A percentile compares a stretch with the other conserved stretches of the same genome.
These are phyloP conservation scores for Hermodice carunculata DNA, from an alignment of 2,888 invertebrate genomes.

Conservation along the genomic window DNA sequence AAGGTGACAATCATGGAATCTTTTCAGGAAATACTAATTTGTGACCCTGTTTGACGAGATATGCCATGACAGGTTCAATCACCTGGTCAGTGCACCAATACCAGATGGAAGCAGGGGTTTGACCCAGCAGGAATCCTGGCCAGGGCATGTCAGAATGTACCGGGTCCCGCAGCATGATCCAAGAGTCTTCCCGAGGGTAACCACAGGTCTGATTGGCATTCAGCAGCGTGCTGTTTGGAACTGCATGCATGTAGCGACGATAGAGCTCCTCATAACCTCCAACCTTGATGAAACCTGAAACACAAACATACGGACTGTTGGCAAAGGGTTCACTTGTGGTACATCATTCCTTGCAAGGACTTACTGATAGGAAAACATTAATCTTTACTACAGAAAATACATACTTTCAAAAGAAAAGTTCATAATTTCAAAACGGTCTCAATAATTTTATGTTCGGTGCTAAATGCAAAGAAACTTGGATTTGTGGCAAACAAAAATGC, in stretches of 20 bases:
- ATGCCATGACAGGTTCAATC: not conserved
- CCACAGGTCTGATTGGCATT: slow-evolving; percentile 61
- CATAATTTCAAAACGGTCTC: too few species aligned
- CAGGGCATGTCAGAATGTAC: slow-evolving; percentile 72
- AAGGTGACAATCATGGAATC: too few species aligned
- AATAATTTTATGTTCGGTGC: too few species aligned
- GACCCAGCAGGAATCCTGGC: slow-evolving; percentile 72
- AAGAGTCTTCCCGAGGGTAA: slow-evolving; percentile 67
- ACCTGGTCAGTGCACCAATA: slow-evolving; percentile 72
- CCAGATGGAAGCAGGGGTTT: slow-evolving; percentile 73
- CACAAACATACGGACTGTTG: not conserved
- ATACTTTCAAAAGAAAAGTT: too few species aligned
- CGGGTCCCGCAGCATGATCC: slow-evolving; percentile 70
- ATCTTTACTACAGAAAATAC: too few species aligned
- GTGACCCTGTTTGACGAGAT: too few species aligned
- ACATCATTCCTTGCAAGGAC: too few species aligned
- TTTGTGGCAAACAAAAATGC: too few species aligned
- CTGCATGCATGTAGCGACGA: slow-evolving; percentile 68
- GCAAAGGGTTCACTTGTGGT: too few species aligned
- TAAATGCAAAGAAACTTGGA: too few species aligned
- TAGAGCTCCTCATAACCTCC: slow-evolving; percentile 69
- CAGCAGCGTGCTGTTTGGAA: slow-evolving; percentile 51
- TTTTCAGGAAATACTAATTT: too few species aligned
- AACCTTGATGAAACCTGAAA: slow-evolving; percentile 68
- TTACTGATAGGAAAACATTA: too few species aligned